Evolutionary conservation across 2,888 invertebrate species (phyloP).

Genomic region (Antheraea yamamai): DNA sequence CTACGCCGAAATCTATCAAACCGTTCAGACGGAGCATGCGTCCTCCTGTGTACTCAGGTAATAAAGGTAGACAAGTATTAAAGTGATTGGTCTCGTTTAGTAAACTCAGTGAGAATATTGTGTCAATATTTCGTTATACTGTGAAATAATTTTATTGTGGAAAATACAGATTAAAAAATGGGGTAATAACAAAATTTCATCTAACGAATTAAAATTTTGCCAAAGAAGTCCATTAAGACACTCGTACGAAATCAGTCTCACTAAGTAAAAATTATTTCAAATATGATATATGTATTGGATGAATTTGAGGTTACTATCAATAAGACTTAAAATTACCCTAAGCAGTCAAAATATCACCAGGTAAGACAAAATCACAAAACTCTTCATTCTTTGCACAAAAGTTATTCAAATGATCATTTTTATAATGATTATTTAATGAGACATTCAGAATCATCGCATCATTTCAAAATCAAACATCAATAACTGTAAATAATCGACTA

Average conservation of each 20-base stretch:
- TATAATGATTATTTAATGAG: background rate
- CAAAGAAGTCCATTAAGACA: background rate
- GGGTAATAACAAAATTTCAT: no score
- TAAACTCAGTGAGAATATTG: background rate
- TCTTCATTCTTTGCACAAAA: background rate
- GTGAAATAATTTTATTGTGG: no score
- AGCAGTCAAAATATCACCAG: conserved; percentile 5
- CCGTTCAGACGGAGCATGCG: no score
- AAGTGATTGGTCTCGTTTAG: no score
- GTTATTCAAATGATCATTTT: background rate
- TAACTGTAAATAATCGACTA: no score
- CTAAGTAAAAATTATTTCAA: background rate
- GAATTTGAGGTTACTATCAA: background rate
- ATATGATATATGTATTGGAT: background rate
- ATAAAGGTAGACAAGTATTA: no score
- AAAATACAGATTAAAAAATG: no score
- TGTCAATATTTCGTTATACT: background rate
- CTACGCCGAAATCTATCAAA: no score
- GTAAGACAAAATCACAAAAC: background rate
- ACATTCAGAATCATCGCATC: no score
- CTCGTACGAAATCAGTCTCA: background rate
- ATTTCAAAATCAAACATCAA: no score
- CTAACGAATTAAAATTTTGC: background rate
- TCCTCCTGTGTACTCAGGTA: no score
- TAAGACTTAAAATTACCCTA: background rate